Evolutionary conservation across 2,888 invertebrate species (phyloP).

Genomic region (Temnothorax ravouxi): DNA sequence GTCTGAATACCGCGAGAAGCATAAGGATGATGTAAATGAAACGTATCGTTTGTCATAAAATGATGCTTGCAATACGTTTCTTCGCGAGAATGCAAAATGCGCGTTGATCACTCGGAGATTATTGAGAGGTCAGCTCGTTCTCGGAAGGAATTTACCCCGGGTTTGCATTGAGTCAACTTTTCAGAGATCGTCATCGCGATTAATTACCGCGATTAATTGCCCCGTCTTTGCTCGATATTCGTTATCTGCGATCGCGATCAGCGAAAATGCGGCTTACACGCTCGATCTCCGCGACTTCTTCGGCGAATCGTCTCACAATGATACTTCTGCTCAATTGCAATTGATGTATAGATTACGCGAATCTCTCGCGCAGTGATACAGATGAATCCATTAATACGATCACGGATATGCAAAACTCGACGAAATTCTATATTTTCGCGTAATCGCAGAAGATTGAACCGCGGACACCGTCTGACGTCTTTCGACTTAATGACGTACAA

Average conservation of each 20-base stretch:
- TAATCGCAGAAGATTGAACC: conserved; percentile 1
- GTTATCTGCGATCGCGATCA: conserved; percentile 15
- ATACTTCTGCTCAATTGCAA: neutral
- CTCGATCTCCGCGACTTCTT: neutral
- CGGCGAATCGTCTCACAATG: neutral
- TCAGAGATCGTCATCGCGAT: conserved; percentile 16
- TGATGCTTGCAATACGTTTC: neutral
- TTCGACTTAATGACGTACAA: neutral
- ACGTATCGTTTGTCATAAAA: neutral
- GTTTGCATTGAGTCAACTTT: conserved; percentile 21
- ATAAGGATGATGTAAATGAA: neutral
- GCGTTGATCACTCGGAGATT: neutral
- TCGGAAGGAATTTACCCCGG: conserved; percentile 51
- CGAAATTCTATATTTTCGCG: neutral
- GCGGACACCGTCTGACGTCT: conserved; percentile 13
- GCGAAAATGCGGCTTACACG: neutral
- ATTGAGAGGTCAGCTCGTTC: conserved; percentile 50
- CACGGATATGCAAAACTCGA: neutral
- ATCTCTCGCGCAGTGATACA: neutral
- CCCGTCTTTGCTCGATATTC: conserved; percentile 44
- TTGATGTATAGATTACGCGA: conserved; percentile 4
- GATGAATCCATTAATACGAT: neutral
- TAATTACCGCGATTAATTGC: conserved; percentile 43
- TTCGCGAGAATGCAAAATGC: conserved; percentile 15
- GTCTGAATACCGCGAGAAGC: neutral